These are phyloP conservation scores for Azemiops feae DNA, from an alignment of 2,113 vertebrate species.

Conservation along the genomic window DNA sequence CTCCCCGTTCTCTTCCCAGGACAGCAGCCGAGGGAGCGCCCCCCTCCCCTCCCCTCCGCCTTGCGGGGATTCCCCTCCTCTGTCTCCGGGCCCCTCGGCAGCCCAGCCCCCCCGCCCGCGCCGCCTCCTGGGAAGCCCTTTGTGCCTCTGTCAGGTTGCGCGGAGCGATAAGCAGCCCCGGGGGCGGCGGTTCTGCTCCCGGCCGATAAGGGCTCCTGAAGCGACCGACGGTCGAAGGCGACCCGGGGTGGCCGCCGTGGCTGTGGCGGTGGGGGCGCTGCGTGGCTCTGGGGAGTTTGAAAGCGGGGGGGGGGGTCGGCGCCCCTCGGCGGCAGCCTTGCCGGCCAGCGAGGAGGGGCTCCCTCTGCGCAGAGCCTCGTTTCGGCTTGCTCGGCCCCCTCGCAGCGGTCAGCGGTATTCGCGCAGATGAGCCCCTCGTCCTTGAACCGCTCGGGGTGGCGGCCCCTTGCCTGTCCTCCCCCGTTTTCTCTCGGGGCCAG, in stretches of 20 bases:
- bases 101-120: neutral
- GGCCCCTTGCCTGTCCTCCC: no score
- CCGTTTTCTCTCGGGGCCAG: no score
- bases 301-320: neutral
- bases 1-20: neutral
- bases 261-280: fast-evolving
- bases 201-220: neutral
- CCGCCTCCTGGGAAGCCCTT: neutral
- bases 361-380: no score
- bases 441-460: no score
- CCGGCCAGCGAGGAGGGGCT: neutral
- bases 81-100: no score
- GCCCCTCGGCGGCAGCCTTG: no score
- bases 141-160: neutral
- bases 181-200: neutral
- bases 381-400: no score
- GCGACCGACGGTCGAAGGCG: neutral
- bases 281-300: neutral
- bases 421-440: no score
- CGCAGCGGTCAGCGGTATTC: no score
- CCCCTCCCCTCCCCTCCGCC: neutral
- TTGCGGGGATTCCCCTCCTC: neutral
- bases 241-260: neutral
- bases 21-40: neutral
- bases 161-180: neutral